phyloP scores from a whole-genome alignment of 2,888 invertebrate species.

The Tyria jacobaeae region DNA sequence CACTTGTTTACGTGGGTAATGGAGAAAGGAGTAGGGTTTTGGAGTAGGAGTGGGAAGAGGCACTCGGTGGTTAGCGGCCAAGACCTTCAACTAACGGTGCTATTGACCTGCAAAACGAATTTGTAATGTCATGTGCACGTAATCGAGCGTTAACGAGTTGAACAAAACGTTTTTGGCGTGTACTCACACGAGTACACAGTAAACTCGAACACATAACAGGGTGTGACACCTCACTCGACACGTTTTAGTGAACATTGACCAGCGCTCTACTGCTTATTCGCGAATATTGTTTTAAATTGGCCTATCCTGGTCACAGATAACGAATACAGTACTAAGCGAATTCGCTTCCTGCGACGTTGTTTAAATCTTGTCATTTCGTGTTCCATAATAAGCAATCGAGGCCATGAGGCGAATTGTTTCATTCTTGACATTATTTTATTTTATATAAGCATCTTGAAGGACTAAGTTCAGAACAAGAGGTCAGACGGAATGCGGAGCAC shows the following conservation, averaged over 20 bases:
- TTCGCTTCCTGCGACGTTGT: constrained; percentile 36
- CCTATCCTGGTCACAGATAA: constrained; percentile 54
- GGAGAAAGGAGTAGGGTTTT: constrained; percentile 39
- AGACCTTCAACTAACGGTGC: constrained; percentile 75
- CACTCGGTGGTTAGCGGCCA: constrained; percentile 59
- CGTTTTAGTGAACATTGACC: constrained; percentile 31
- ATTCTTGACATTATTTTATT: background rate
- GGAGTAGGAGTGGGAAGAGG: constrained; percentile 47
- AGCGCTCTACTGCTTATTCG: constrained; percentile 32
- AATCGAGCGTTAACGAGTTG: constrained; percentile 54
- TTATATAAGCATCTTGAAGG: background rate
- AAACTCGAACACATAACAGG: constrained; percentile 23
- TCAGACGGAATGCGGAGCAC: constrained; percentile 24
- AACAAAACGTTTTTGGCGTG: constrained; percentile 37
- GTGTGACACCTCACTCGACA: constrained; percentile 33
- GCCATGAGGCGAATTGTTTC: constrained; percentile 20
- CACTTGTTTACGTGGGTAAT: constrained; percentile 35
- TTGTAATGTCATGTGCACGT: constrained; percentile 54
- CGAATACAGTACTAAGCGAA: constrained; percentile 24
- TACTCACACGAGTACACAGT: constrained; percentile 31
- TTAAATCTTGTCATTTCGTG: constrained; percentile 34
- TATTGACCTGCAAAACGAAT: constrained; percentile 70
- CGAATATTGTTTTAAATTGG: constrained; percentile 65
- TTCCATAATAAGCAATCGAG: constrained; percentile 31
- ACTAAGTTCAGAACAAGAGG: constrained; percentile 11